Evolutionary conservation across 2,888 invertebrate species (phyloP), one percentile per base, ranked within the genome.

Genomic region (Oligia latruncula): DNA sequence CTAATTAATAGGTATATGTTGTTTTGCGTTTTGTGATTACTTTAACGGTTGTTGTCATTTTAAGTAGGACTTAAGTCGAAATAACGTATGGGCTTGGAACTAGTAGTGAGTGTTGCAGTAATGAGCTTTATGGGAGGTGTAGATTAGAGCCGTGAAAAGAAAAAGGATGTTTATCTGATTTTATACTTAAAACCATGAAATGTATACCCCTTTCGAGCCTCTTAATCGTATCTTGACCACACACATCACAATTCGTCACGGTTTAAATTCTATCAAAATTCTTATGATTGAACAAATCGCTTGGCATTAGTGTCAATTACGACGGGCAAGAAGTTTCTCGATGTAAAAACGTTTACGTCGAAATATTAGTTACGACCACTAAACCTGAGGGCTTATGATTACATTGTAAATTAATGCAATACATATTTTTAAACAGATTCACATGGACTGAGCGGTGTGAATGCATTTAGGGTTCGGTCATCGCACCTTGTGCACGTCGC

Each of bases 381-480:
- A 78, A 83, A 87, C 72, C 70, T 71, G 77, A 67, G 71, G 46
- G 82, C 70, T 85, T 74, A 83, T 80, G 87, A 89, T 89, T 83
- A 80, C 81, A 78, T 83, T 86, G 80, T 87, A 83, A 85, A 85
- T 88, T 74, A 89, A 89, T 88, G 89, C 88, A 89, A 89, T 87
- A 40, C 40, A 40, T 40, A 86, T 87, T 84, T 88, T 88, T 80
- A 84, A 89, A 86, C 78, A 87, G 83, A 87, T 88, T 88, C 88
- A 87, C 84, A 73, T 86, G 79, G 85, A 84, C 87, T 88, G 90
- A 90, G 87, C 90, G 90, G 88, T 90, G 90, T 92, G 92, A 93
- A 93, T 94, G 95, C 93, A 93, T 94, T 93, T 93, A 93, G 94
- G 94, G 93, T 81, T 90, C 95, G 96, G 96, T 96, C 96, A 95